phyloP scores from a whole-genome alignment of 2,888 invertebrate genomes.

The Rhimphoctona megacephalus region DNA sequence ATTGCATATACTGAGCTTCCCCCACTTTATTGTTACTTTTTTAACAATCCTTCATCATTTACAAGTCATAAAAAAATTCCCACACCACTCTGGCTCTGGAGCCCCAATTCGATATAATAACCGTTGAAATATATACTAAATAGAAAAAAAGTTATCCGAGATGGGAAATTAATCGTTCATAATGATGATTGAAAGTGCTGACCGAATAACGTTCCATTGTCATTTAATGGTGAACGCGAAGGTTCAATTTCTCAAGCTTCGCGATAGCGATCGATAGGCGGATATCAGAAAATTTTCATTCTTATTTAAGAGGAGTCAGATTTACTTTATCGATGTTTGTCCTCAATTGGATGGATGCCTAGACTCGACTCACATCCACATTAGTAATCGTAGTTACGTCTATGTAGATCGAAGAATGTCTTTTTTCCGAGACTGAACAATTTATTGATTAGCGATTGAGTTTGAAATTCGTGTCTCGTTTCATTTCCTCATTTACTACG shows the following conservation, averaged over 20 bases:
- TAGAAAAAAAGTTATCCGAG: not conserved
- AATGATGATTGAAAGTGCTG: conserved; percentile 36
- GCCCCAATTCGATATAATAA: too few relatives aligned
- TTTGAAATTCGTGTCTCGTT: conserved; percentile 28
- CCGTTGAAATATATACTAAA: too few relatives aligned
- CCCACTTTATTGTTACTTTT: too few relatives aligned
- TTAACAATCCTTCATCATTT: too few relatives aligned
- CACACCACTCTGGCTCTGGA: too few relatives aligned
- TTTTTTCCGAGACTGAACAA: not conserved
- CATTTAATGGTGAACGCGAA: not conserved
- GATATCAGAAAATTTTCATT: conserved; percentile 37
- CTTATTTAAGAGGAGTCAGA: conserved; percentile 8
- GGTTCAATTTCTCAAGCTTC: conserved; percentile 30
- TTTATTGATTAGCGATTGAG: conserved; percentile 43
- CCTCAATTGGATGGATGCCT: not conserved
- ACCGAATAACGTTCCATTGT: conserved; percentile 4
- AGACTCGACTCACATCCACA: not conserved
- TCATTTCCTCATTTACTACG: not conserved
- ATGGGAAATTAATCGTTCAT: not conserved
- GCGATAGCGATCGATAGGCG: conserved; percentile 26
- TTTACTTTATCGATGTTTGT: conserved; percentile 30
- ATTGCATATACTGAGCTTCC: too few relatives aligned
- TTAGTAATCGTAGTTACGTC: not conserved
- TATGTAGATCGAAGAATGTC: not conserved
- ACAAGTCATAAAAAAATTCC: too few relatives aligned